phyloP scores from a whole-genome alignment of 2,888 invertebrate genomes.

The Drosophila lutescens region DNA sequence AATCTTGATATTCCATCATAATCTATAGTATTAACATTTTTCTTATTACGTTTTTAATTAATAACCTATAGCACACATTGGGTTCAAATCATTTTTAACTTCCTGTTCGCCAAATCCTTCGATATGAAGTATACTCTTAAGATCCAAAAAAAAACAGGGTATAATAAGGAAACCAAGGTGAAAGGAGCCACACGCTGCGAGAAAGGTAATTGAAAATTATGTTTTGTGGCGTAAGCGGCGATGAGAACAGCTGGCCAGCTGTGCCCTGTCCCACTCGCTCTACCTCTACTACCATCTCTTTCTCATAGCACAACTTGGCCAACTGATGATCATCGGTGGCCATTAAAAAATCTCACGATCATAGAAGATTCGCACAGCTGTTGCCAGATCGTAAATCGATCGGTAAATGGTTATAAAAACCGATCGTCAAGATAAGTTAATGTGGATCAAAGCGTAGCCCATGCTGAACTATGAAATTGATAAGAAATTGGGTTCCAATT shows the following conservation, averaged over 20 bases:
- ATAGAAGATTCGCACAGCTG: conserved; percentile 35
- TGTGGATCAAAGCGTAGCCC: conserved; percentile 18
- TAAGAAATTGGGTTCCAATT: not conserved
- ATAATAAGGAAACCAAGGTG: conserved; percentile 54
- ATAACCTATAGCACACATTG: not conserved
- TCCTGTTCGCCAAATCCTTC: not conserved
- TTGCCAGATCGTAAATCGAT: conserved; percentile 35
- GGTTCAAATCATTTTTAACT: not conserved
- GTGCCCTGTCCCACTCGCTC: conserved; percentile 1
- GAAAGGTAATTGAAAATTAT: conserved; percentile 80
- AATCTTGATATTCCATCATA: no score
- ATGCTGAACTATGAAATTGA: not conserved
- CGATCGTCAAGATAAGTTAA: conserved; percentile 18
- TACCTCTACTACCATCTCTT: not conserved
- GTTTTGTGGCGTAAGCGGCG: conserved; percentile 73
- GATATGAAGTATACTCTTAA: not conserved
- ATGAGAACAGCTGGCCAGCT: conserved; percentile 61
- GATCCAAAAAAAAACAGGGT: not conserved
- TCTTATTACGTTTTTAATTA: not conserved
- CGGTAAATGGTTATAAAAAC: conserved; percentile 10
- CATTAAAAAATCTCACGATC: conserved; percentile 28
- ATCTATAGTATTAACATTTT: not conserved
- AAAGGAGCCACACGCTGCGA: conserved; percentile 79
- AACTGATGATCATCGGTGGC: conserved; percentile 9
- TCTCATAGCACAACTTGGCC: conserved; percentile 4